Evolutionary conservation across 1,140 invertebrate genomes (phyloP).

Genomic region (Cyphomyrmex costatus): DNA sequence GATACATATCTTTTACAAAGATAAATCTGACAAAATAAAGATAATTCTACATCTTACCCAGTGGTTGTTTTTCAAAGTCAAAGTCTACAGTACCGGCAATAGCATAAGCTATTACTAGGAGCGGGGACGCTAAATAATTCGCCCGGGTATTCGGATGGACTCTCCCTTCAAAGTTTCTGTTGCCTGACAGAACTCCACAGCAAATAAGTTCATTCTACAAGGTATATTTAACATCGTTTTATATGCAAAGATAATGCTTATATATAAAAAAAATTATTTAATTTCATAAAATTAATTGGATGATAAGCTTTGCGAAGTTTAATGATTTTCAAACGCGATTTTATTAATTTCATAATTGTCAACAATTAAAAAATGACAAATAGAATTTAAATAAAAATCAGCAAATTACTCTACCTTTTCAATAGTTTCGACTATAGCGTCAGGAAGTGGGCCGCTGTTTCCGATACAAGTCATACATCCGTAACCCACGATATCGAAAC

Average conservation of each 20-base stretch:
- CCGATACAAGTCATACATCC: constrained; percentile 99
- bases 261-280: neutral
- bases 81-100: constrained; percentile 97
- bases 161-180: constrained; percentile 98
- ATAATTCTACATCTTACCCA: constrained; percentile 88
- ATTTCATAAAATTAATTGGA: neutral
- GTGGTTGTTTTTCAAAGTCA: constrained; percentile 96
- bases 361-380: neutral
- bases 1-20: neutral
- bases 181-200: constrained; percentile 97
- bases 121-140: constrained; percentile 98
- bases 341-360: neutral
- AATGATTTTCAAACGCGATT: constrained; percentile 3
- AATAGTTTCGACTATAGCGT: constrained; percentile 96
- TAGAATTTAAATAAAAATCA: neutral
- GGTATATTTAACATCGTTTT: constrained; percentile 16
- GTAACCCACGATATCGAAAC: constrained; percentile 98
- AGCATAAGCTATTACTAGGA: constrained; percentile 98
- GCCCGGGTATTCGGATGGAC: constrained; percentile 98
- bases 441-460: constrained; percentile 97
- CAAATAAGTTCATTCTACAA: constrained; percentile 95
- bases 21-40: neutral
- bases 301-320: neutral
- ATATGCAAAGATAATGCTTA: constrained; percentile 44
- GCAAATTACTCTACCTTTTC: constrained; percentile 91